Evolutionary conservation across 2,797 vertebrate species (phyloP).

Genomic region (Tolypeutes matacus): DNA sequence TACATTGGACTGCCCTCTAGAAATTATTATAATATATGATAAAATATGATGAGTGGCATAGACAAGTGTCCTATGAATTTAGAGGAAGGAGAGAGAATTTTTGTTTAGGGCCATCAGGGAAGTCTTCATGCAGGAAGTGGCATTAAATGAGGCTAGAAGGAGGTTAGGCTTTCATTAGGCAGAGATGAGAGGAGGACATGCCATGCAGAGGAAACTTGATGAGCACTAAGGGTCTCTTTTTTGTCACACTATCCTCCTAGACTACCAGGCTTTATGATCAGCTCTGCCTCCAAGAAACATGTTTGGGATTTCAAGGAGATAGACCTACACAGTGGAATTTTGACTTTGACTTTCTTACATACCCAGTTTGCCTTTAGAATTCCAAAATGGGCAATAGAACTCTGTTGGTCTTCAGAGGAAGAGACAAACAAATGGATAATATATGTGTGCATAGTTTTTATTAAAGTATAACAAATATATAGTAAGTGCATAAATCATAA

Average conservation of each 20-base stretch:
- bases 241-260: not conserved
- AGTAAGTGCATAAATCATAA: not conserved
- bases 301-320: not conserved
- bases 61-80: not conserved
- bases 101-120: not conserved
- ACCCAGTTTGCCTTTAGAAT: not conserved
- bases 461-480: not conserved
- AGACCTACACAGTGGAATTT: not conserved
- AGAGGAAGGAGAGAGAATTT: not conserved
- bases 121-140: not conserved
- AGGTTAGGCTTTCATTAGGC: not conserved
- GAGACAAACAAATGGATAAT: not conserved
- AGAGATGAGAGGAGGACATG: not conserved
- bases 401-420: not conserved
- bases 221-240: not conserved
- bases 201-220: not conserved
- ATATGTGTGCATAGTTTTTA: not conserved
- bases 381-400: not conserved
- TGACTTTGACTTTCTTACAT: conserved; percentile 27
- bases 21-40: not conserved
- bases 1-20: not conserved
- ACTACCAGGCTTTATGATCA: not conserved
- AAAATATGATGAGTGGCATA: not conserved
- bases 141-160: conserved; percentile 1
- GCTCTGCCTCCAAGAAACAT: not conserved